A percentile compares a stretch with the other conserved stretches of the same genome.
Conservation (phyloP, 2,113 vertebrate genomes). For the Hemicordylus capensis region DNA sequence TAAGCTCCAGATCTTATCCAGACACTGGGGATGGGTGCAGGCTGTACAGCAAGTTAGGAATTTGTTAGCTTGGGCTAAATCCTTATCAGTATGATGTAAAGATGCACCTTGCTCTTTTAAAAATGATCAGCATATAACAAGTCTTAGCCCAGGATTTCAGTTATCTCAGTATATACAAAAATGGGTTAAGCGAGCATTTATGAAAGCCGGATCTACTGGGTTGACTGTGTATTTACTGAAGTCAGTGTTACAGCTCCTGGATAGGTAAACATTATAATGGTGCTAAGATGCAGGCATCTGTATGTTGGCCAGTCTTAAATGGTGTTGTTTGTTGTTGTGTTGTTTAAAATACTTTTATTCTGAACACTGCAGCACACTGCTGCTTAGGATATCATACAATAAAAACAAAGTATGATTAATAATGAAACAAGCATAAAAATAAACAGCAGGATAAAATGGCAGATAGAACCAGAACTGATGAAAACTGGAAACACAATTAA, state of each 20-base stretch:
- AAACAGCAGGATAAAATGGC: no score
- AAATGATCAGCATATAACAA: neutral
- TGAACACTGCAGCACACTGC: no score
- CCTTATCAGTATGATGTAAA: neutral
- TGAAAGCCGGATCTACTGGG: neutral
- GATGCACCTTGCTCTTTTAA: neutral
- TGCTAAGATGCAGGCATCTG: neutral
- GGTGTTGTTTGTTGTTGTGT: neutral
- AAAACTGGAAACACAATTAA: no score
- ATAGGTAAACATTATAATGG: neutral
- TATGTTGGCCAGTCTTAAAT: neutral
- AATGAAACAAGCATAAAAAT: no score
- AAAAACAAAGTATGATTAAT: no score
- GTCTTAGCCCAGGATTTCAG: neutral
- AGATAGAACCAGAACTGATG: no score
- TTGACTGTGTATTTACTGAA: fast-evolving
- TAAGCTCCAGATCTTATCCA: neutral
- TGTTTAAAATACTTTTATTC: no score
- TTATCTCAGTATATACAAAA: neutral
- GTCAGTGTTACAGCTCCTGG: neutral
- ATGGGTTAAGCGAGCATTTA: neutral
- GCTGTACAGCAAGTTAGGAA: neutral
- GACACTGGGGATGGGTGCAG: no score
- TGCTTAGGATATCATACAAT: no score
- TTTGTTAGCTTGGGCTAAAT: neutral